Percentiles rank a stretch among this genome's conserved stretches.
These are phyloP conservation scores for Patiria pectinifera DNA, from an alignment of 53 echinoderm and acorn worm genomes.

Conservation along the genomic window DNA sequence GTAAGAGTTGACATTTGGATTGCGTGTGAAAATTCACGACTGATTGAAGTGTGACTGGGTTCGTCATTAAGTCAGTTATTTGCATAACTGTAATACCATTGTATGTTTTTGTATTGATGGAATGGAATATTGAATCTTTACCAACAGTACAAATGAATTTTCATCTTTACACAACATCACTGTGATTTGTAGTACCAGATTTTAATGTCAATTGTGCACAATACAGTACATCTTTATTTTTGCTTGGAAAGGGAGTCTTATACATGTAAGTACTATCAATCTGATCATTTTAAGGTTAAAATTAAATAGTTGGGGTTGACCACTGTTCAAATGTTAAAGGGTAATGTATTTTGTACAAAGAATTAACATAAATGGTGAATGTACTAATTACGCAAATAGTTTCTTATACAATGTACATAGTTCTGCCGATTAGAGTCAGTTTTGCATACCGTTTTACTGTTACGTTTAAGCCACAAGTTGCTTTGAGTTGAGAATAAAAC, in stretches of 20 bases:
- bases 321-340: slow-evolving; percentile 8
- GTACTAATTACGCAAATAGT: slow-evolving; percentile 56
- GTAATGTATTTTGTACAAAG: slow-evolving; percentile 48
- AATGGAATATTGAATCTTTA: too few species aligned
- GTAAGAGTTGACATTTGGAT: too few species aligned
- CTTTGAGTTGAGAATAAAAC: slow-evolving; percentile 20
- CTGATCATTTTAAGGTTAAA: neutral
- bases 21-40: too few species aligned
- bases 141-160: too few species aligned
- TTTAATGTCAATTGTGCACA: too few species aligned
- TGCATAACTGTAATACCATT: too few species aligned
- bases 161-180: too few species aligned
- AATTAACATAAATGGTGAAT: slow-evolving; percentile 6
- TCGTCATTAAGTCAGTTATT: too few species aligned
- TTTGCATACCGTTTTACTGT: slow-evolving; percentile 29
- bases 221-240: too few species aligned
- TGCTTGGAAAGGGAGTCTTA: too few species aligned
- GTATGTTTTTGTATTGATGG: too few species aligned
- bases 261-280: neutral
- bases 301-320: neutral
- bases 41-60: too few species aligned
- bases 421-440: slow-evolving; percentile 42
- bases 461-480: slow-evolving; percentile 34
- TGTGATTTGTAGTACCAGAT: neutral
- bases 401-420: slow-evolving; percentile 22